Evolutionary conservation across 2,113 vertebrate species (phyloP), one percentile per base, ranked within the genome.

Genomic region (Merops nubicus): DNA sequence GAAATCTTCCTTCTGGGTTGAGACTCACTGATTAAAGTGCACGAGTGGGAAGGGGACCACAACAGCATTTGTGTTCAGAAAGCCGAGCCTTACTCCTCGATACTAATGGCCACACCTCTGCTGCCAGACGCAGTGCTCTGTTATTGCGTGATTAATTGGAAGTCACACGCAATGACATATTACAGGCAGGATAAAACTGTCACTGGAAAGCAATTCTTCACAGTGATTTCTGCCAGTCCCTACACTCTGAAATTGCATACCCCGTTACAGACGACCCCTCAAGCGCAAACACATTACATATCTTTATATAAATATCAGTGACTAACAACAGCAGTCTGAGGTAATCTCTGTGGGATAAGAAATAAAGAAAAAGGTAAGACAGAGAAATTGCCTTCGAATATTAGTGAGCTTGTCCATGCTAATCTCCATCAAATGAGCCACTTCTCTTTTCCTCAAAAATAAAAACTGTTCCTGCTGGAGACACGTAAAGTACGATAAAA

Each of bases 231-330:
- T 96, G 92, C 94, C 96, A 85, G 88, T 93, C 90, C 83, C 74
- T 93, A 93, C 91, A 85, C 89, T 57, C 95, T 96, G 91, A 96
- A 96, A 96, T 85, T 89, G 94, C 91, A 89, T 76, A 93, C 83
- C 60, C 94, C 0, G 51, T 86, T 96, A 90, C 88, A 94, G 94
- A 89, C 54, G 72, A 95, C 94, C 90, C 93, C 93, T 96, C 69
- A 50, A 96, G 94, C 91, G 90, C 94, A 96, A 97, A 96, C 4
- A 15, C 79, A 95, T 97, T 96, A 97, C 94, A 91, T 96, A 94
- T 94, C 92, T 96, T 97, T 96, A 97, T 96, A 97, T 96, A 97
- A 97, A 97, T 97, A 97, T 97, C 62, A 50, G 85, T 97, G 97
- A 96, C 88, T 80, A 97, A 95, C 96, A 95, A 88, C 42, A 1